Percentiles rank a stretch among this genome's conserved stretches.
Evolutionary conservation across 2,888 invertebrate species (phyloP).

Genomic region (Drosophila hawaiiensis): DNA sequence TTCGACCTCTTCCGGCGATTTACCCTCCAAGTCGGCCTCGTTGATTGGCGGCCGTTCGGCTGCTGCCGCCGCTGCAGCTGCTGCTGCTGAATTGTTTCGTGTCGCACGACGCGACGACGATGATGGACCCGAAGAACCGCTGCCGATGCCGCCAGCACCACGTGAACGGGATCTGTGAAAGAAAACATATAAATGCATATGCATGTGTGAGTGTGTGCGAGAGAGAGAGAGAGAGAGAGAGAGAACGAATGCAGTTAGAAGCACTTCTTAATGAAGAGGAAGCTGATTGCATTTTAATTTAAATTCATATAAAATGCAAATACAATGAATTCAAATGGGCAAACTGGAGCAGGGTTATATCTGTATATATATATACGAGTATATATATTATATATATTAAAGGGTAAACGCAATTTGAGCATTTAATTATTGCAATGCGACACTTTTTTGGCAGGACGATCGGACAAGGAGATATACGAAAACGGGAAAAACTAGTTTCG

Average conservation of each 20-base stretch:
- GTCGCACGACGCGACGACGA: constrained; percentile 78
- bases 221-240: too few relatives aligned
- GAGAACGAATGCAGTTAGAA: background rate
- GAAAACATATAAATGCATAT: constrained; percentile 13
- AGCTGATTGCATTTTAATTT: constrained; percentile 67
- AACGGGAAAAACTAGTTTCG: constrained; percentile 27
- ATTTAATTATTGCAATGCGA: constrained; percentile 66
- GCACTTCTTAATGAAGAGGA: constrained; percentile 55
- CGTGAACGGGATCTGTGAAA: constrained; percentile 80
- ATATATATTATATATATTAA: constrained; percentile 9
- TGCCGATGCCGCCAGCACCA: constrained; percentile 55
- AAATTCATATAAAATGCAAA: constrained; percentile 10
- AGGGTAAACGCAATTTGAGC: constrained; percentile 48
- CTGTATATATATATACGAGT: constrained; percentile 9
- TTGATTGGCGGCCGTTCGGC: constrained; percentile 89
- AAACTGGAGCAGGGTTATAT: constrained; percentile 58
- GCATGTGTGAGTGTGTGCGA: background rate
- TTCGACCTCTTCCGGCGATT: constrained; percentile 95
- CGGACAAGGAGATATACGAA: constrained; percentile 6
- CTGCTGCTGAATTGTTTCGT: constrained; percentile 62
- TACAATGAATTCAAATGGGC: constrained; percentile 12
- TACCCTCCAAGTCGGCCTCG: constrained; percentile 95
- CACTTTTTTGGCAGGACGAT: constrained; percentile 36
- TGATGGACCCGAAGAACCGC: constrained; percentile 78
- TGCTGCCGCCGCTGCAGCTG: constrained; percentile 86